A percentile compares a stretch with the other conserved stretches of the same genome.
Conservation (phyloP, 2,888 invertebrate genomes). For the Agriopis marginaria region DNA sequence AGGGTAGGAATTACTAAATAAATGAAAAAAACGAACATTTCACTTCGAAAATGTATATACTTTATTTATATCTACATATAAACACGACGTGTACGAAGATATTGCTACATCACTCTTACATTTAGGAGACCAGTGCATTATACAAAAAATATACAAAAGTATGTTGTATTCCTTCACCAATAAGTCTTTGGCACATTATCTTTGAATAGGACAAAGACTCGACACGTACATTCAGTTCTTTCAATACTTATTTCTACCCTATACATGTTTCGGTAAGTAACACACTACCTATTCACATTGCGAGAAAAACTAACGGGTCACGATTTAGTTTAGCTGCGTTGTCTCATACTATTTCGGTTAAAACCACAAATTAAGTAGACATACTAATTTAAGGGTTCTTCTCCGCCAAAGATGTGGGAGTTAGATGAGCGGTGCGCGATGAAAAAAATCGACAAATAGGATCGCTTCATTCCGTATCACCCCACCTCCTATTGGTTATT, state of each 20-base stretch:
- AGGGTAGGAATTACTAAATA: background rate
- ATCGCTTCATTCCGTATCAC: too few species aligned
- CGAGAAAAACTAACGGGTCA: background rate
- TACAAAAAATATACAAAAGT: conserved; percentile 66
- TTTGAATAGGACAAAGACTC: conserved; percentile 84
- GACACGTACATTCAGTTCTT: conserved; percentile 76
- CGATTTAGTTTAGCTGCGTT: too few species aligned
- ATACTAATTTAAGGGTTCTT: too few species aligned
- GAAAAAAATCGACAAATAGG: too few species aligned
- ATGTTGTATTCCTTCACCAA: conserved; percentile 68
- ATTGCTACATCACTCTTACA: conserved; percentile 78
- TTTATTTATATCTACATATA: conserved; percentile 83
- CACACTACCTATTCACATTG: background rate
- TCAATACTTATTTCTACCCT: conserved; percentile 65
- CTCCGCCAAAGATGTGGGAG: too few species aligned
- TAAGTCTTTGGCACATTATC: conserved; percentile 85
- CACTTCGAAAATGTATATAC: conserved; percentile 76
- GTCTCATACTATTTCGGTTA: too few species aligned
- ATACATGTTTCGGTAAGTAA: conserved; percentile 50
- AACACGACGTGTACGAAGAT: conserved; percentile 79
- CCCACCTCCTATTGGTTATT: too few species aligned
- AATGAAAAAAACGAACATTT: conserved; percentile 38
- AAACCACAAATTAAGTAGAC: background rate
- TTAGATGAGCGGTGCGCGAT: too few species aligned
- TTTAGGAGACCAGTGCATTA: conserved; percentile 83